A percentile compares a stretch with the other conserved stretches of the same genome.
phyloP scores from a whole-genome alignment of 2,888 invertebrate species.

The Erebia palarica region DNA sequence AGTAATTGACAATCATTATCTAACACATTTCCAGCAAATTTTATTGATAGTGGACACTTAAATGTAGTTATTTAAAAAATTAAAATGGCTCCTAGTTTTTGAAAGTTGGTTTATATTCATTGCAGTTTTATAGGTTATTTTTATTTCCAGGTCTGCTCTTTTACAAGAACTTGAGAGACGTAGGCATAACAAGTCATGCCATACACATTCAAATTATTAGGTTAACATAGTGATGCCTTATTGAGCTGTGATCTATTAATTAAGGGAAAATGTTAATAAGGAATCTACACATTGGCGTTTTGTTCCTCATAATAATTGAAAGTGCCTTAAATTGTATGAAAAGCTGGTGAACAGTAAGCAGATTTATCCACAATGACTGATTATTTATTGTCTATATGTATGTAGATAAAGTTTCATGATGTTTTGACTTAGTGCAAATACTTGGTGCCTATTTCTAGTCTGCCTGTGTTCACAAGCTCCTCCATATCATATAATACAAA shows the following conservation, averaged over 20 bases:
- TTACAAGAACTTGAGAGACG: conserved; percentile 89
- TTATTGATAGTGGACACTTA: too few relatives aligned
- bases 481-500: not conserved
- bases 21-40: too few relatives aligned
- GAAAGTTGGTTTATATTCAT: not conserved
- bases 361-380: not conserved
- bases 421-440: too few relatives aligned
- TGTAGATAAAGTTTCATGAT: not conserved
- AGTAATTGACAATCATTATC: too few relatives aligned
- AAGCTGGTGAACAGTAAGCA: not conserved
- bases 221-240: conserved; percentile 58
- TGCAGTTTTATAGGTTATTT: not conserved
- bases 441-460: not conserved
- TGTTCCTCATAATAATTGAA: conserved; percentile 28
- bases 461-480: not conserved
- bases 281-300: conserved; percentile 19
- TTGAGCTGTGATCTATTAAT: conserved; percentile 69
- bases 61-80: too few relatives aligned
- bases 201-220: conserved; percentile 71
- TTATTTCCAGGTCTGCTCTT: conserved; percentile 86
- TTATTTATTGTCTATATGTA: not conserved
- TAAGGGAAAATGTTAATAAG: conserved; percentile 33
- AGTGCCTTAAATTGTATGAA: conserved; percentile 38
- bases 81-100: too few relatives aligned
- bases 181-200: conserved; percentile 70